Percentiles rank a stretch among this genome's conserved stretches.
Conservation (phyloP, 2,797 vertebrate genomes). For the Syndactyla subalaris region DNA sequence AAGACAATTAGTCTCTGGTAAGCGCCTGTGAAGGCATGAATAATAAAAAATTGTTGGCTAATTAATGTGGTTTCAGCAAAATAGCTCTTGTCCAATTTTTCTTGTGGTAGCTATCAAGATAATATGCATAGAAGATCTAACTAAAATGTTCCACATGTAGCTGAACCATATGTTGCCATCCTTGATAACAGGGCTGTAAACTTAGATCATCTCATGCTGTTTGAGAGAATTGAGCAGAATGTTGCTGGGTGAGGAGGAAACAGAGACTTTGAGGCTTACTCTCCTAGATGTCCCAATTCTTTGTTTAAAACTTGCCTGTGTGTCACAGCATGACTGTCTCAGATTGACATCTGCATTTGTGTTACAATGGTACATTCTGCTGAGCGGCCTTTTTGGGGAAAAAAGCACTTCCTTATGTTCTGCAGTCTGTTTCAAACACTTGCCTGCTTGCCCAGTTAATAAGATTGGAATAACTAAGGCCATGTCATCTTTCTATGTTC, state of each 20-base stretch:
- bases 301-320: neutral
- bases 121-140: neutral
- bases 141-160: neutral
- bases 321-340: neutral
- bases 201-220: neutral
- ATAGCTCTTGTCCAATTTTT: neutral
- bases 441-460: neutral
- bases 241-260: neutral
- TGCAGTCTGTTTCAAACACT: conserved; percentile 5
- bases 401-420: conserved; percentile 1
- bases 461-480: neutral
- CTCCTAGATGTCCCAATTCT: neutral
- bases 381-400: neutral
- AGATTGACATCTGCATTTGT: neutral
- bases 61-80: neutral
- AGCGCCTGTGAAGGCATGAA: neutral
- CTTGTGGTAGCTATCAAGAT: neutral
- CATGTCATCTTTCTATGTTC: neutral
- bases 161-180: neutral
- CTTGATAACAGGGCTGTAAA: neutral
- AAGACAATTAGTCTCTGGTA: neutral
- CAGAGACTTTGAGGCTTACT: neutral
- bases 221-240: neutral
- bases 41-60: neutral
- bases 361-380: neutral